Percentiles rank a stretch among this genome's conserved stretches.
Evolutionary conservation across 2,113 vertebrate genomes (phyloP).

Genomic region (Chunga burmeisteri): DNA sequence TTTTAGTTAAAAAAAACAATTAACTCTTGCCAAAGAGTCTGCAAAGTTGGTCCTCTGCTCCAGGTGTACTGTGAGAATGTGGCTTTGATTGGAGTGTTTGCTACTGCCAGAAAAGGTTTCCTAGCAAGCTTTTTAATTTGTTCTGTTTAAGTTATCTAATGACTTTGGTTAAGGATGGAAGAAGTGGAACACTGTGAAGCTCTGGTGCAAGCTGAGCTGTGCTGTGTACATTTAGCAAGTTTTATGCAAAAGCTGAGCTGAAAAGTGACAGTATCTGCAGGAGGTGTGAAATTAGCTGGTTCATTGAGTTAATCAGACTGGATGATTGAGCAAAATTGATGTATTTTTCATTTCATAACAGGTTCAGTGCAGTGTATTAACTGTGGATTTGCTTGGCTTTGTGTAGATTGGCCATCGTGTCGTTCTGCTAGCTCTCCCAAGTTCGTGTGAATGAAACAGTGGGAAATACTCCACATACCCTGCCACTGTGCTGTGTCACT

Average conservation of each 20-base stretch:
- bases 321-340: neutral
- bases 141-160: neutral
- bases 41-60: neutral
- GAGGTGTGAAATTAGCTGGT: neutral
- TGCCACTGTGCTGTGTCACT: neutral
- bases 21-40: neutral
- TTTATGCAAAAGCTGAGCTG: neutral
- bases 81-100: neutral
- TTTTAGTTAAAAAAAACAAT: neutral
- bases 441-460: neutral
- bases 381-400: neutral
- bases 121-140: neutral
- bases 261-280: neutral
- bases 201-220: neutral
- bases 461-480: neutral
- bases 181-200: neutral
- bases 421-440: neutral
- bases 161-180: neutral
- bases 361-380: neutral
- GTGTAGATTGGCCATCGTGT: fast-evolving
- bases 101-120: neutral
- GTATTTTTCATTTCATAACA: neutral
- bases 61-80: neutral
- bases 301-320: neutral
- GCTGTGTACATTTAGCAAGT: neutral